Conservation (phyloP, 2,113 vertebrate genomes). For the Notarius quadriscutis region DNA sequence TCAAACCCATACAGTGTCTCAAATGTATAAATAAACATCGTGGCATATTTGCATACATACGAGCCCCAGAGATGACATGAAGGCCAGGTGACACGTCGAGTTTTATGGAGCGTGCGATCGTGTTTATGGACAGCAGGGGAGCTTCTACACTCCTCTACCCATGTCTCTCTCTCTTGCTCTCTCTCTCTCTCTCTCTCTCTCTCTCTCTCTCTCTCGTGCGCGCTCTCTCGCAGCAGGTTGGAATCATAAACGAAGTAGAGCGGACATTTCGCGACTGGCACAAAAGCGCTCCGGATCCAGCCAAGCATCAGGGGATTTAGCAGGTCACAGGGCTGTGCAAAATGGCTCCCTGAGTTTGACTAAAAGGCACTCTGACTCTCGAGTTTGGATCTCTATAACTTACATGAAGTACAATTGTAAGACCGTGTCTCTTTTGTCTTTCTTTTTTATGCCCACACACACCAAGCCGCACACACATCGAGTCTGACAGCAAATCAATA, state of each 20-base stretch:
- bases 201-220: background rate
- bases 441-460: conserved; percentile 2
- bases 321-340: conserved; percentile 50
- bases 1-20: background rate
- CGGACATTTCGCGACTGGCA: conserved; percentile 49
- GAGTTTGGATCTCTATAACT: conserved; percentile 50
- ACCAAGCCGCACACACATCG: conserved; percentile 36
- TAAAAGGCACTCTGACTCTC: conserved; percentile 44
- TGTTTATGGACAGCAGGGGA: conserved; percentile 43
- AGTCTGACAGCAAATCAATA: conserved; percentile 63
- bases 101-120: conserved; percentile 24
- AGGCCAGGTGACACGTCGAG: conserved; percentile 40
- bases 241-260: conserved; percentile 56
- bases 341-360: conserved; percentile 48
- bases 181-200: background rate
- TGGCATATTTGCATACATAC: background rate
- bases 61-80: conserved; percentile 17
- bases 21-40: background rate
- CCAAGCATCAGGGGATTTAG: conserved; percentile 50
- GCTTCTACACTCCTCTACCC: conserved; percentile 40
- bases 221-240: conserved; percentile 31
- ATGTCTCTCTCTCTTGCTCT: background rate
- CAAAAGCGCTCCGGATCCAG: conserved; percentile 49
- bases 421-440: conserved; percentile 10
- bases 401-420: conserved; percentile 36